Conservation (phyloP, 1,140 invertebrate genomes). For the Solenopsis fugax region DNA sequence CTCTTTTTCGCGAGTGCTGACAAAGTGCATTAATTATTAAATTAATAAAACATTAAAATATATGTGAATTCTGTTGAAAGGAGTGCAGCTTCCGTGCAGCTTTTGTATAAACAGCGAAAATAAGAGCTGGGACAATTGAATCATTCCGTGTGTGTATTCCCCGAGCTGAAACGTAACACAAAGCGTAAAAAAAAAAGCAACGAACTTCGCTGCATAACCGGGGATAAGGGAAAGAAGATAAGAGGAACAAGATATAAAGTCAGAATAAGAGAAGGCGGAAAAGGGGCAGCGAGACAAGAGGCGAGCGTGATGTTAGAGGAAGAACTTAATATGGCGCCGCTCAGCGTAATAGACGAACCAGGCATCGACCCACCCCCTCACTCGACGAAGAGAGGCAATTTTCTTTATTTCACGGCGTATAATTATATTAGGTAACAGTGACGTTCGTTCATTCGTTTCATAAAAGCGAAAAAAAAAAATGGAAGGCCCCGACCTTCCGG, state of each 20-base stretch:
- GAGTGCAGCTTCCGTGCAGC: neutral
- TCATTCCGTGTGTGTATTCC: neutral
- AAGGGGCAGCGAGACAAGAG: neutral
- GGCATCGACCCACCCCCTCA: neutral
- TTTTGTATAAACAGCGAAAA: conserved; percentile 10
- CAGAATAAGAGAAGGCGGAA: neutral
- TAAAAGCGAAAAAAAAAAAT: conserved; percentile 29
- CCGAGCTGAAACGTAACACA: conserved; percentile 35
- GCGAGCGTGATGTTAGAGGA: conserved; percentile 30
- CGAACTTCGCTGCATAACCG: conserved; percentile 19
- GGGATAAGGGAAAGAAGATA: conserved; percentile 33
- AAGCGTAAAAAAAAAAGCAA: conserved; percentile 14
- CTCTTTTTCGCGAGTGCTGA: neutral
- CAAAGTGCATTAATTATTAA: neutral
- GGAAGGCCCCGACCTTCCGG: neutral
- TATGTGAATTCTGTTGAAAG: neutral
- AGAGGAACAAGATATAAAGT: conserved; percentile 20
- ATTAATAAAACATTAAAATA: conserved; percentile 19
- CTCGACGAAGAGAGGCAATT: conserved; percentile 53
- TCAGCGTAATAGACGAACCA: conserved; percentile 27
- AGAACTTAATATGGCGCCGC: conserved; percentile 53
- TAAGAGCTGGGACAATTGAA: conserved; percentile 20
- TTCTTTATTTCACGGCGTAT: conserved; percentile 59
- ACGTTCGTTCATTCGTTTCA: conserved; percentile 46
- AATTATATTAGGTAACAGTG: conserved; percentile 51